Evolutionary conservation across 2,888 invertebrate genomes (phyloP), one percentile per base, ranked within the genome.

Genomic region (Agriopis marginaria): DNA sequence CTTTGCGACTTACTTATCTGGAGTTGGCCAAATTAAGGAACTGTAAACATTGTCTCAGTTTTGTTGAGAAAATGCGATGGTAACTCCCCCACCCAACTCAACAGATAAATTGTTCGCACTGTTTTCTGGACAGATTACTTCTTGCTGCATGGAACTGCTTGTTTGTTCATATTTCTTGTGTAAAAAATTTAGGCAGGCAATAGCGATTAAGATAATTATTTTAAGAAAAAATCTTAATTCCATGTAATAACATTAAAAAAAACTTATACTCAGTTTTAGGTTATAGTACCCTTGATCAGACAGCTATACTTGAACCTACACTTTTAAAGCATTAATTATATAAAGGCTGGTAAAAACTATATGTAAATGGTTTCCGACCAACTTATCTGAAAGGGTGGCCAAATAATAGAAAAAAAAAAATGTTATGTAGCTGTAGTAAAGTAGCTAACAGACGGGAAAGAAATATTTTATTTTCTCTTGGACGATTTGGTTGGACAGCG

Each of bases 201-300:
- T 14, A 42, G 9, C 39, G 11, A 12, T 5, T 12, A 23, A 39
- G 42, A 23, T 45, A 53, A n/a, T n/a, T n/a, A n/a, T n/a, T 49
- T 47, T 40, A 54, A 61, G 3, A 17, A 61, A 61, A 55, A 50
- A 55, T 17, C 12, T 58, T 56, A 47, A n/a, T 10, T 60, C 45
- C 17, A 56, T 63, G 17, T 56, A 56, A 64, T 54, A 68, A 55
- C 45, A 42, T 60, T n/a, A n/a, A n/a, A 65, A 56, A 59, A 49
- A 68, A 61, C 53, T 55, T 54, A 50, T 58, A 53, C 53, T 56
- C 32, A 39, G 45, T 63, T 61, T 44, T 39, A 70, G 7, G 3
- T 4, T 8, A 63, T 63, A 66, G n/a, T n/a, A n/a, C 66, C 54
- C 55, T 70, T 54, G 65, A 68, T 72, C 56, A 66, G 82, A 80